Conservation (phyloP, 2,888 invertebrate genomes). For the Leptodirus hochenwartii region DNA sequence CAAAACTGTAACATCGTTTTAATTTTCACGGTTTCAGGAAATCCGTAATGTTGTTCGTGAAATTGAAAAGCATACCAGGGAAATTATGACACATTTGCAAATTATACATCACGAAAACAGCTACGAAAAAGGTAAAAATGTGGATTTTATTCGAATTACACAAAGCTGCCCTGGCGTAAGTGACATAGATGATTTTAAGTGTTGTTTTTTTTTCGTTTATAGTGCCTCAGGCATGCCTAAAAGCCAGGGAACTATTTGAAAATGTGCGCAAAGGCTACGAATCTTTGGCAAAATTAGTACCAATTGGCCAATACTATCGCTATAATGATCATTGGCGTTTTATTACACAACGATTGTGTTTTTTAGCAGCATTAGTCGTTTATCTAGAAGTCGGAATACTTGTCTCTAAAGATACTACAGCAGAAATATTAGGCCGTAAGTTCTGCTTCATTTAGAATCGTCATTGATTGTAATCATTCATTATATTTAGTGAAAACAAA, state of each 20-base stretch:
- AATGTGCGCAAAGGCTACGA: constrained; percentile 44
- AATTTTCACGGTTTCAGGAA: constrained; percentile 30
- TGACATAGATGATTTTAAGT: constrained; percentile 5
- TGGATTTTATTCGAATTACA: constrained; percentile 2
- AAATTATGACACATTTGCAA: constrained; percentile 63
- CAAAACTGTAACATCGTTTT: constrained; percentile 3
- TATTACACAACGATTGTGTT: constrained; percentile 63
- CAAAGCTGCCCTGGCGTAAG: not conserved
- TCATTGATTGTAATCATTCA: constrained; percentile 5
- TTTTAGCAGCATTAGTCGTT: constrained; percentile 55
- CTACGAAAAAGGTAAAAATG: constrained; percentile 43
- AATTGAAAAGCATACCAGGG: constrained; percentile 59
- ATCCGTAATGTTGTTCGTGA: constrained; percentile 53
- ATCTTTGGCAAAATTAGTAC: constrained; percentile 45
- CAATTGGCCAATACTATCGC: constrained; percentile 63
- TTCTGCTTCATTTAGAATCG: constrained; percentile 11
- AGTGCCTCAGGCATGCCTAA: constrained; percentile 43
- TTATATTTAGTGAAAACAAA: constrained; percentile 45
- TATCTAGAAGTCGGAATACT: constrained; percentile 66
- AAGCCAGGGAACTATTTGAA: constrained; percentile 45
- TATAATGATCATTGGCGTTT: constrained; percentile 80
- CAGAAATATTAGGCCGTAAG: constrained; percentile 61
- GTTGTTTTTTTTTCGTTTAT: constrained; percentile 14
- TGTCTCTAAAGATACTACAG: constrained; percentile 54
- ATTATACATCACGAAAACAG: constrained; percentile 56